Base-by-base conservation (phyloP, 30 jellyfish, hydroid and myxozoan genomes). In the Hydractinia echinata region DNA sequence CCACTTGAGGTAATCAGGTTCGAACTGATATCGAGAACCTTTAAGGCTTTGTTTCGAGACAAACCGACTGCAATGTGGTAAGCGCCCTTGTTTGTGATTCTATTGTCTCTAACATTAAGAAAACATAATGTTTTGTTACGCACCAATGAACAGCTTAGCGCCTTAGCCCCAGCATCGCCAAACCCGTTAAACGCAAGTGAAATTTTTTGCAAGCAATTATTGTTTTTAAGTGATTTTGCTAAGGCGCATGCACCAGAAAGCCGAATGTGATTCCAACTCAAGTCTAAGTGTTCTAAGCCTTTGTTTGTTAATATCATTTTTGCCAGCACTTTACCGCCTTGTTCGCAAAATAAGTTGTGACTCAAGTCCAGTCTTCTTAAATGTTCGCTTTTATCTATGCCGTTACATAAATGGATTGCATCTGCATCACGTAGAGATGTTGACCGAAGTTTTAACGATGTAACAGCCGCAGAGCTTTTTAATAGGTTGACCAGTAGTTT, bases 181-280 rank as follows among this genome's bases (percentile, higher is more conserved):
- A 88, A 83, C 14, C 96, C 96, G 73, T 88, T 88, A 66, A 83
- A 88, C 30, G 94, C 61, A 39, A 88, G 61, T 49, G 79, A 83
- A 30, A 88, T 66, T 11, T 60, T 84, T 53, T 83, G 71, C 54
- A 88, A 56, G 3, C 94, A 70, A 9, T 77, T 30, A 80, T 88
- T 88, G 66, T 79, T 79, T 18, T 85, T 83, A 11, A 88, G 76
- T 5, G 88, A 88, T 9, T 79, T 79, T 1, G 94, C 96, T 6
- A 88, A 14, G 5, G 89, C 89, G 56, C 76, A 61, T 9, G 94
- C 94, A 14, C 90, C 94, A 3, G 84, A 81, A 84, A 79, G 71
- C 67, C 96, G 79, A 14, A 88, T 58, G 51, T 88, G 93, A 60
- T 88, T 88, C 96, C 96, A 88, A 64, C 96, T 88, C 68, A 88